These are phyloP conservation scores for Corythornis leucogaster DNA, from an alignment of 2,797 vertebrate species.

Conservation along the genomic window DNA sequence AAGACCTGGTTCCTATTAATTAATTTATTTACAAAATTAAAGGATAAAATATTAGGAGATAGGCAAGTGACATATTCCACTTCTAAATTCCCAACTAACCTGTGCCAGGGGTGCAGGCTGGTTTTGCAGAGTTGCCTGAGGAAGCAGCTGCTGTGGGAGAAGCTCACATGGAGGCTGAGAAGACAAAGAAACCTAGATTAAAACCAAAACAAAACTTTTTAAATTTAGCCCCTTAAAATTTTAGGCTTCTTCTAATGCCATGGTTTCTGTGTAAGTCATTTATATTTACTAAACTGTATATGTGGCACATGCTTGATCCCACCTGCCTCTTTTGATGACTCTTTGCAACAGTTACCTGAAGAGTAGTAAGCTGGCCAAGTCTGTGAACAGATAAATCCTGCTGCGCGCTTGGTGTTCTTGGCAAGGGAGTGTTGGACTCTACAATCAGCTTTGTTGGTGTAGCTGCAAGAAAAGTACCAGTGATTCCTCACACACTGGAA, in stretches of 20 bases:
- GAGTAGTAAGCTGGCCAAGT: conserved; percentile 62
- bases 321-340: neutral
- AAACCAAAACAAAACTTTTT: conserved; percentile 17
- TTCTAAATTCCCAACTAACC: conserved; percentile 68
- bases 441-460: conserved; percentile 74
- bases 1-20: neutral
- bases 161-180: conserved; percentile 73
- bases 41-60: neutral
- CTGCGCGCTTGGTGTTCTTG: conserved; percentile 58
- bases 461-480: conserved; percentile 66
- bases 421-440: conserved; percentile 71
- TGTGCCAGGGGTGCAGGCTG: conserved; percentile 75
- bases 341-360: conserved; percentile 68
- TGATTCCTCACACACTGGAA: neutral
- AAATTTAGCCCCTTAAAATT: neutral
- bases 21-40: neutral
- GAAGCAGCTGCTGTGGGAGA: conserved; percentile 75
- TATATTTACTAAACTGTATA: neutral
- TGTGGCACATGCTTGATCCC: neutral
- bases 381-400: conserved; percentile 72
- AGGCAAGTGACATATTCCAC: conserved; percentile 9
- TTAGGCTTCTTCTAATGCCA: neutral
- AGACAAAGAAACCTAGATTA: conserved; percentile 67
- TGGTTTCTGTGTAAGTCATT: neutral
- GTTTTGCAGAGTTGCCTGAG: conserved; percentile 72